Conservation (phyloP, 2,797 vertebrate species). For the Gymnothorax javanicus region DNA sequence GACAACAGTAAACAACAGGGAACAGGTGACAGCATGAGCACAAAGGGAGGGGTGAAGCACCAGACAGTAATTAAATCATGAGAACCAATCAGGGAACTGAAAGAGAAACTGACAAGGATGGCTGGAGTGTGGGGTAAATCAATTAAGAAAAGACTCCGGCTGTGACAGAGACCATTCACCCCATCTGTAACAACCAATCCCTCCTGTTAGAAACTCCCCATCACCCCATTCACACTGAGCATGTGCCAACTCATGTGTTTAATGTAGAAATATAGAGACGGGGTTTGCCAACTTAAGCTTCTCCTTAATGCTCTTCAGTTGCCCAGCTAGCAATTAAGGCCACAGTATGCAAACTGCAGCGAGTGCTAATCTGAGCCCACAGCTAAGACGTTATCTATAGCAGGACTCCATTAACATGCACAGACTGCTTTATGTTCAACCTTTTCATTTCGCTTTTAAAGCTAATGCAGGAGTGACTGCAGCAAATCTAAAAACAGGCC, state of each 20-base stretch:
- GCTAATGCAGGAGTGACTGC: not conserved
- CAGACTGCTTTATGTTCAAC: constrained; percentile 49
- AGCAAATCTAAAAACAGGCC: constrained; percentile 4
- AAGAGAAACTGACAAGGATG: too few relatives aligned
- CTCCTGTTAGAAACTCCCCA: not conserved
- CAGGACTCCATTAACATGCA: constrained; percentile 48
- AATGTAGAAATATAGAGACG: not conserved
- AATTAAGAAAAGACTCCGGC: too few relatives aligned
- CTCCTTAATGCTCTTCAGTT: constrained; percentile 54
- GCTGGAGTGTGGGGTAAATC: not conserved
- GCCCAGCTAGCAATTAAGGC: constrained; percentile 52
- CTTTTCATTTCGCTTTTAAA: constrained; percentile 2
- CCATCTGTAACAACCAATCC: not conserved
- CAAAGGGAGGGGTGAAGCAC: too few relatives aligned
- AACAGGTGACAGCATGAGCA: too few relatives aligned
- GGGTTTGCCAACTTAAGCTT: not conserved
- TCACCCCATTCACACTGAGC: not conserved
- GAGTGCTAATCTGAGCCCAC: not conserved
- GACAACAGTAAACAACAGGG: too few relatives aligned
- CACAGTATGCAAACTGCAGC: constrained; percentile 43
- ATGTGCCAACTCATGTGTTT: not conserved
- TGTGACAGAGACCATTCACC: not conserved
- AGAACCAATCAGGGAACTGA: too few relatives aligned
- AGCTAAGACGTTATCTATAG: not conserved
- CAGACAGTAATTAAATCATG: too few relatives aligned